Evolutionary conservation across 1,140 invertebrate genomes (phyloP).

Genomic region (Drosophila equinoxialis): DNA sequence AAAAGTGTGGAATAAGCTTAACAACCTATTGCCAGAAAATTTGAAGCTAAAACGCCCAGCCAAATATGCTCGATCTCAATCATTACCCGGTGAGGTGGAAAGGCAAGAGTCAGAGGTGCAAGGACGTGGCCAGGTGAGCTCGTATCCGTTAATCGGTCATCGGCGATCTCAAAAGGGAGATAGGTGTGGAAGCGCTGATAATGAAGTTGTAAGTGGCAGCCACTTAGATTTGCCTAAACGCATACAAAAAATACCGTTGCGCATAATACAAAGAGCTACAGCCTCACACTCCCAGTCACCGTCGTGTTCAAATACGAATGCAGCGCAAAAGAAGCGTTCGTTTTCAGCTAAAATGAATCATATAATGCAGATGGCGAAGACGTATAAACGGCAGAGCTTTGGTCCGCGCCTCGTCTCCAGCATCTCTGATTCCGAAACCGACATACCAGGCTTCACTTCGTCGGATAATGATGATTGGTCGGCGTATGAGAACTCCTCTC

Average conservation of each 20-base stretch:
- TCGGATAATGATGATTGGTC: conserved; percentile 64
- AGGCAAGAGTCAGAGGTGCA: conserved; percentile 46
- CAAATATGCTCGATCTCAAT: conserved; percentile 91
- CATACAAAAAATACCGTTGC: conserved; percentile 62
- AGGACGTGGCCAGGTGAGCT: conserved; percentile 59
- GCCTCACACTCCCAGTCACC: conserved; percentile 19
- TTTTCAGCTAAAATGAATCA: conserved; percentile 71
- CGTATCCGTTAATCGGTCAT: conserved; percentile 52
- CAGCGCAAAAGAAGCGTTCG: conserved; percentile 51
- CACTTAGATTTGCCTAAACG: conserved; percentile 61
- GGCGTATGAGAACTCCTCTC: conserved; percentile 27
- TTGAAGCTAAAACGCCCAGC: conserved; percentile 85
- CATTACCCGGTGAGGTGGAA: conserved; percentile 88
- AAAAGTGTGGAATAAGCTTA: conserved; percentile 76
- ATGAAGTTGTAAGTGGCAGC: conserved; percentile 20
- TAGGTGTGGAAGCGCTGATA: neutral
- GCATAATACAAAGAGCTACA: conserved; percentile 49
- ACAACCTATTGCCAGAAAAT: conserved; percentile 90
- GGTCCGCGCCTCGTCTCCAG: conserved; percentile 55
- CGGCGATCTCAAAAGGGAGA: conserved; percentile 29
- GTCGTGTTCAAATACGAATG: conserved; percentile 7
- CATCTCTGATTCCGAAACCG: conserved; percentile 66
- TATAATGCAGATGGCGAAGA: conserved; percentile 77
- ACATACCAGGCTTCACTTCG: conserved; percentile 54
- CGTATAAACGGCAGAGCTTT: conserved; percentile 75